These are phyloP conservation scores for Proterorhinus semilunaris DNA, from an alignment of 2,113 vertebrate species.

Conservation along the genomic window DNA sequence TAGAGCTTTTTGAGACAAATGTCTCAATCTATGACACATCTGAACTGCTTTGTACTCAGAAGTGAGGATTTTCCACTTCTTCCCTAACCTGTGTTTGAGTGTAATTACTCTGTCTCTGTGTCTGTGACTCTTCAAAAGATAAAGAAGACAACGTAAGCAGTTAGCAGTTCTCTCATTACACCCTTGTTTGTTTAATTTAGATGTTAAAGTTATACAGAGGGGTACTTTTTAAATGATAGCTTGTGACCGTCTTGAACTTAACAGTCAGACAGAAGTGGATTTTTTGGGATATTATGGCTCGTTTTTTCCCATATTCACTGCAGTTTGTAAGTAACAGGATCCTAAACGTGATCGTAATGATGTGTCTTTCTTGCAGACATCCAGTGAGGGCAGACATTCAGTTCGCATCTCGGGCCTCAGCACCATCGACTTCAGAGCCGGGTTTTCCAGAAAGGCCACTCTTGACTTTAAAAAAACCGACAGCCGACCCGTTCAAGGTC, in stretches of 20 bases:
- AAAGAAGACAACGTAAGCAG: slow-evolving; percentile 34
- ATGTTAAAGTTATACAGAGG: slow-evolving; percentile 42
- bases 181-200: slow-evolving; percentile 55
- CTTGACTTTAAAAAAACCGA: slow-evolving; percentile 89
- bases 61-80: slow-evolving; percentile 62
- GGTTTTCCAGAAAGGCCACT: slow-evolving; percentile 89
- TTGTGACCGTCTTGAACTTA: slow-evolving; percentile 46
- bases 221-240: slow-evolving; percentile 37
- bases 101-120: slow-evolving; percentile 66
- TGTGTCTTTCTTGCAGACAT: slow-evolving; percentile 75
- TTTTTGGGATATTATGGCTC: slow-evolving; percentile 37
- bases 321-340: not conserved
- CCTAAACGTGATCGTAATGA: too few relatives aligned
- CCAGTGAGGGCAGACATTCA: slow-evolving; percentile 91
- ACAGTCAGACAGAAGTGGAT: slow-evolving; percentile 20
- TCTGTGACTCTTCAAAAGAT: slow-evolving; percentile 58
- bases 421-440: slow-evolving; percentile 93
- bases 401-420: slow-evolving; percentile 95
- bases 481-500: slow-evolving; percentile 93
- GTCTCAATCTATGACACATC: slow-evolving; percentile 37
- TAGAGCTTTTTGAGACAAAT: slow-evolving; percentile 19
- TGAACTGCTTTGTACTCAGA: slow-evolving; percentile 39
- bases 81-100: slow-evolving; percentile 55
- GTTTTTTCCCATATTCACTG: not conserved
- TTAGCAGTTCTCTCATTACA: slow-evolving; percentile 58